Percentiles rank a stretch among this genome's conserved stretches.
Evolutionary conservation across 2,113 vertebrate genomes (phyloP).

Genomic region (Trochalopteron elliotii): DNA sequence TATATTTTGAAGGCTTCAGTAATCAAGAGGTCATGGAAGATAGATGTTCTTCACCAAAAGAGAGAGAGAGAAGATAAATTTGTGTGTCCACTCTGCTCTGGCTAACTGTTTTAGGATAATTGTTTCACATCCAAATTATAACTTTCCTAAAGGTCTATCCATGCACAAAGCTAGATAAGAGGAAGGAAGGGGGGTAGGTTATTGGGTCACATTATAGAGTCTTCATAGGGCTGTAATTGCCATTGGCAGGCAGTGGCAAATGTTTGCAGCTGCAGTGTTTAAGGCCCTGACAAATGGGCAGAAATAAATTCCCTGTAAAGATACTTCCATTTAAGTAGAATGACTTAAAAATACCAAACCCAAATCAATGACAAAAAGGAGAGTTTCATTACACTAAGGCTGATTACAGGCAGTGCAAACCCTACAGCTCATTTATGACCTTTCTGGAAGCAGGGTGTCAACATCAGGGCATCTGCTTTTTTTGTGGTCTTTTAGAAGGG

Average conservation of each 20-base stretch:
- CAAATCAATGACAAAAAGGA: not conserved
- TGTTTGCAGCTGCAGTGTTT: conserved; percentile 21
- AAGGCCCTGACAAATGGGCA: not conserved
- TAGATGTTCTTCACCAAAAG: conserved; percentile 86
- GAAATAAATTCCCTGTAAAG: conserved; percentile 15
- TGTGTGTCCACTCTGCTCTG: conserved; percentile 75
- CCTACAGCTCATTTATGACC: not conserved
- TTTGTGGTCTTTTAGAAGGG: not conserved
- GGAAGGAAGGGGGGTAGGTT: conserved; percentile 60
- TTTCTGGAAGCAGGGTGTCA: not conserved
- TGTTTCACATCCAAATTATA: conserved; percentile 78
- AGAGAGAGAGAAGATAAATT: conserved; percentile 81
- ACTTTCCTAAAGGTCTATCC: conserved; percentile 72
- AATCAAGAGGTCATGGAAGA: conserved; percentile 88
- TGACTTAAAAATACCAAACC: not conserved
- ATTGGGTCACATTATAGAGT: conserved; percentile 60
- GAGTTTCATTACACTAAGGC: not conserved
- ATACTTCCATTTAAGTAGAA: not conserved
- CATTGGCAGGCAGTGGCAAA: conserved; percentile 39
- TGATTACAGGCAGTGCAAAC: not conserved
- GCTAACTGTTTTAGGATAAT: conserved; percentile 82
- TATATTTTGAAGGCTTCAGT: conserved; percentile 84
- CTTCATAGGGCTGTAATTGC: conserved; percentile 62
- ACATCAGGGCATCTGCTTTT: not conserved
- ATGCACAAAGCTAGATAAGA: conserved; percentile 59